Evolutionary conservation across 1,140 invertebrate genomes (phyloP).

Genomic region (Mercenaria mercenaria): DNA sequence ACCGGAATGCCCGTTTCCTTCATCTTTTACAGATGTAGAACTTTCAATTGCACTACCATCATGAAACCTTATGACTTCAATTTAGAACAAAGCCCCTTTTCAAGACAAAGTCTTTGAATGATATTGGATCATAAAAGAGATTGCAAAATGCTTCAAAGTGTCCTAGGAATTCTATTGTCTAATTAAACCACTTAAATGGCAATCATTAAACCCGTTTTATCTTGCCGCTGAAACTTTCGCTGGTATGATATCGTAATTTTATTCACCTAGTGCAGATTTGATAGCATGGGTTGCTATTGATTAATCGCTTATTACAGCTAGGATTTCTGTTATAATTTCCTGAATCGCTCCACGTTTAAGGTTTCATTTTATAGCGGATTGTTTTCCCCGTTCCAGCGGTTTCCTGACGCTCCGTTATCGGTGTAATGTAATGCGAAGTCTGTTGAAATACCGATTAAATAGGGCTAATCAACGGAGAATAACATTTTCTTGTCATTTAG

Average conservation of each 20-base stretch:
- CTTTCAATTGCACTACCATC: neutral
- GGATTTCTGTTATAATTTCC: slow-evolving; percentile 65
- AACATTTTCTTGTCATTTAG: slow-evolving; percentile 24
- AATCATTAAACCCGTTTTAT: slow-evolving; percentile 27
- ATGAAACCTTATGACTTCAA: slow-evolving; percentile 6
- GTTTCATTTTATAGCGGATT: slow-evolving; percentile 57
- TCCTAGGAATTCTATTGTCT: slow-evolving; percentile 31
- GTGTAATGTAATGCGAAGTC: slow-evolving; percentile 49
- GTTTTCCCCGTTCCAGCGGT: slow-evolving; percentile 47
- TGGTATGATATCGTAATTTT: slow-evolving; percentile 52
- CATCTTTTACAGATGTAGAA: neutral
- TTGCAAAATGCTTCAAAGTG: slow-evolving; percentile 26
- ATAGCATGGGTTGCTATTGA: slow-evolving; percentile 54
- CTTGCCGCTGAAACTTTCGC: slow-evolving; percentile 35
- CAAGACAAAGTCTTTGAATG: slow-evolving; percentile 27
- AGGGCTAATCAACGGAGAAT: slow-evolving; percentile 1
- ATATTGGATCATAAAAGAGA: slow-evolving; percentile 8
- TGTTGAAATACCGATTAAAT: slow-evolving; percentile 13
- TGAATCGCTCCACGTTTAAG: slow-evolving; percentile 52
- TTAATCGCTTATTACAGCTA: slow-evolving; percentile 54
- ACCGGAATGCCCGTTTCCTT: neutral
- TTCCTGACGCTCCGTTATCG: slow-evolving; percentile 57
- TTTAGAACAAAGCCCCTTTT: slow-evolving; percentile 17
- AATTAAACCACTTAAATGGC: slow-evolving; percentile 53
- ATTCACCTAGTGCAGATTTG: slow-evolving; percentile 46